A percentile compares a stretch with the other conserved stretches of the same genome.
These are phyloP conservation scores for Mus minutoides DNA, from an alignment of 2,797 vertebrate species.

Conservation along the genomic window DNA sequence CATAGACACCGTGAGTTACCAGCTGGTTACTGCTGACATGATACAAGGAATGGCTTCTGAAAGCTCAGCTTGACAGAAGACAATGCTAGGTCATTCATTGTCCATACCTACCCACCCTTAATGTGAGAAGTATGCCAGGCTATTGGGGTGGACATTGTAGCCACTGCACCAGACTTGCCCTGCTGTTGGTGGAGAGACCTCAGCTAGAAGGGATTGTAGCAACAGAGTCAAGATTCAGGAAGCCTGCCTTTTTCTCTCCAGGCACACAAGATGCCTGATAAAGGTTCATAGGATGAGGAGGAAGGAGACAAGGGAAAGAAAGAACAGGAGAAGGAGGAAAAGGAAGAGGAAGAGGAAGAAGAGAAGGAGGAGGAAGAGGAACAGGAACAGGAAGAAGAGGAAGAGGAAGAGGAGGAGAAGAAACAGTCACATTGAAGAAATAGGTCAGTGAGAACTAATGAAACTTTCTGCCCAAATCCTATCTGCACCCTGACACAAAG, in stretches of 20 bases:
- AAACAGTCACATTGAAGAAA: constrained; percentile 54
- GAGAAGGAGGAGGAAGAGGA: neutral
- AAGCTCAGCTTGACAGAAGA: constrained; percentile 33
- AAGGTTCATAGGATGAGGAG: neutral
- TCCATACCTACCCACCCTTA: neutral
- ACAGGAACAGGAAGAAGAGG: neutral
- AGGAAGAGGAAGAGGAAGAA: neutral
- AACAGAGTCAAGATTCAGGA: constrained; percentile 16
- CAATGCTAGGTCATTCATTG: neutral
- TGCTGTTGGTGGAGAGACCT: neutral
- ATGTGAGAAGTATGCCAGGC: neutral
- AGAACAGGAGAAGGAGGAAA: rapidly evolving
- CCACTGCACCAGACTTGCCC: neutral
- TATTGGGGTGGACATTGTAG: neutral
- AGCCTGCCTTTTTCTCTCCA: constrained; percentile 20
- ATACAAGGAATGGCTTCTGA: constrained; percentile 28
- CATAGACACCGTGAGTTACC: constrained; percentile 28
- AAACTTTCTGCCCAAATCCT: neutral
- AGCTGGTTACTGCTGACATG: constrained; percentile 67
- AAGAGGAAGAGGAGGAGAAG: neutral
- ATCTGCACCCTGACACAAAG: neutral
- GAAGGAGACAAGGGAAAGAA: constrained; percentile 1
- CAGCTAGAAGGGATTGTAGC: neutral
- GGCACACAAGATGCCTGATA: constrained; percentile 39
- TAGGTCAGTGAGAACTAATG: constrained; percentile 37